These are phyloP conservation scores for Ptychodera flava DNA, from an alignment of 35 echinoderm and acorn worm species.

Conservation along the genomic window DNA sequence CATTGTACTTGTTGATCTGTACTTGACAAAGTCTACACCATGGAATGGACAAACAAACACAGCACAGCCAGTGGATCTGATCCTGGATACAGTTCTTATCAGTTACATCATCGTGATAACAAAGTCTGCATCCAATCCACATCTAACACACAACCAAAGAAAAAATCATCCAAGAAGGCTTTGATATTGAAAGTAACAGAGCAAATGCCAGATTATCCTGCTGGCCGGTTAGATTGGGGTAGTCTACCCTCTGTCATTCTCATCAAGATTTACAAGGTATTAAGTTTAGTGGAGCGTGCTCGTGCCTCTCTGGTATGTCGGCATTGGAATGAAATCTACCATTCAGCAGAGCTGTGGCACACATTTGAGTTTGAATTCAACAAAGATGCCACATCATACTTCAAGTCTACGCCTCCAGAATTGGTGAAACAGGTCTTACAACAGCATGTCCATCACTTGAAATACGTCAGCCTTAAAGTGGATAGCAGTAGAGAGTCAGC, in stretches of 20 bases:
- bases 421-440: slow-evolving; percentile 43
- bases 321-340: slow-evolving; percentile 58
- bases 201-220: background rate
- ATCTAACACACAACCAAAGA: background rate
- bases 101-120: background rate
- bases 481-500: slow-evolving; percentile 50
- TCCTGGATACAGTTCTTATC: background rate
- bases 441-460: slow-evolving; percentile 58
- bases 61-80: no score
- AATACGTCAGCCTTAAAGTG: slow-evolving; percentile 65
- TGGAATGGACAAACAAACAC: no score
- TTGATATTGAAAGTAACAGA: background rate
- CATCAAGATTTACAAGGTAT: slow-evolving; percentile 47
- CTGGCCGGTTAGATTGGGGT: slow-evolving; percentile 13
- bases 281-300: slow-evolving; percentile 50
- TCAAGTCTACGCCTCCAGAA: slow-evolving; percentile 64
- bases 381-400: slow-evolving; percentile 56
- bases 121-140: background rate
- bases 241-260: slow-evolving; percentile 41
- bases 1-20: no score
- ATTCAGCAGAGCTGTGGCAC: slow-evolving; percentile 68
- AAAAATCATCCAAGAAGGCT: background rate
- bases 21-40: no score
- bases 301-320: slow-evolving; percentile 45
- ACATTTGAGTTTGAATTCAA: slow-evolving; percentile 78